A percentile compares a stretch with the other conserved stretches of the same genome.
phyloP scores from a whole-genome alignment of 2,888 invertebrate species.

The Limnephilus marmoratus region DNA sequence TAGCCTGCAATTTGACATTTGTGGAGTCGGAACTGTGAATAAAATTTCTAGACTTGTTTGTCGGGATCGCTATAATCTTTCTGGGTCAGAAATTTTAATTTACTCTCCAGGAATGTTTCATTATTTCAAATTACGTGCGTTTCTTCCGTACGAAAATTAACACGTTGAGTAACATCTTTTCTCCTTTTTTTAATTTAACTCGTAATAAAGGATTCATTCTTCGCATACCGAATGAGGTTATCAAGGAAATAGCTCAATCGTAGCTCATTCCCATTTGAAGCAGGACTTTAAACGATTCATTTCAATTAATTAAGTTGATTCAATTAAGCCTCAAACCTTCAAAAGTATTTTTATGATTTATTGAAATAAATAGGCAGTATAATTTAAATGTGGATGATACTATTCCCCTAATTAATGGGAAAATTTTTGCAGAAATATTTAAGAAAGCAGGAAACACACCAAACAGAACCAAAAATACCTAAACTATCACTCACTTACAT shows the following conservation, averaged over 20 bases:
- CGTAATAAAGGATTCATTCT: background rate
- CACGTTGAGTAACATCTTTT: background rate
- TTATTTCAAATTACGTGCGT: conserved; percentile 2
- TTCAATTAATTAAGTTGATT: background rate
- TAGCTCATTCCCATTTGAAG: background rate
- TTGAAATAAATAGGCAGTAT: background rate
- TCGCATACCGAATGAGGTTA: background rate
- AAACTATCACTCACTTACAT: no score
- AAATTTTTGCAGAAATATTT: no score
- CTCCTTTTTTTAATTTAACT: background rate
- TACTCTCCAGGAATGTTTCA: conserved; percentile 12
- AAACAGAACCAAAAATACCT: no score
- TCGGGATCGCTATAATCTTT: background rate
- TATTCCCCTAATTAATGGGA: no score
- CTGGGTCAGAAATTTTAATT: conserved; percentile 24
- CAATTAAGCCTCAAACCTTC: background rate
- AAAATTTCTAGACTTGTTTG: background rate
- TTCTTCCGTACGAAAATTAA: background rate
- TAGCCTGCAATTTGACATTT: background rate
- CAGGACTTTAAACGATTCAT: background rate
- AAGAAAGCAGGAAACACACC: no score
- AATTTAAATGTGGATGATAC: no score
- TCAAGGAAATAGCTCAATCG: background rate
- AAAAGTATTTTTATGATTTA: background rate
- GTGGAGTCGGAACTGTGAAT: background rate